Conservation (phyloP, 2,888 invertebrate species). For the Drosophila paucipuncta region DNA sequence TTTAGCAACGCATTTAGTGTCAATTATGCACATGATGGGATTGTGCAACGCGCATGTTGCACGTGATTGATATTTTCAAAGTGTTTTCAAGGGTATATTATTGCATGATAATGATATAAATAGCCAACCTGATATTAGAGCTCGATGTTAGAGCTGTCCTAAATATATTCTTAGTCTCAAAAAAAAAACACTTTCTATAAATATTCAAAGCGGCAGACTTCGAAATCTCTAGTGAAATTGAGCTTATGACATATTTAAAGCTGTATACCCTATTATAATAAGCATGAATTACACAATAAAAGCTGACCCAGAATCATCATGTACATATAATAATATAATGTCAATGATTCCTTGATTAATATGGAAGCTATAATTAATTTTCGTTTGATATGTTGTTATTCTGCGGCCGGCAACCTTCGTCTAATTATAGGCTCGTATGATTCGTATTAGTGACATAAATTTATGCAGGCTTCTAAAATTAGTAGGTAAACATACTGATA, state of each 20-base stretch:
- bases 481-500: slow-evolving; percentile 6
- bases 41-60: slow-evolving; percentile 14
- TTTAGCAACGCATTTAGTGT: slow-evolving; percentile 22
- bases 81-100: background rate
- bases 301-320: background rate
- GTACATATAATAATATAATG: background rate
- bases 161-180: background rate
- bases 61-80: slow-evolving; percentile 18
- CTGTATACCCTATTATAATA: background rate
- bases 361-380: background rate
- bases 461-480: slow-evolving; percentile 7
- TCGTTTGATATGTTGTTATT: background rate
- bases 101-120: background rate
- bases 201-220: background rate
- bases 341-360: background rate
- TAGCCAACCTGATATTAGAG: background rate
- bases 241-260: background rate
- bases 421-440: background rate
- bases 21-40: background rate
- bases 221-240: too few relatives aligned
- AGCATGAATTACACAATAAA: background rate
- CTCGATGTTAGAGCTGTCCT: background rate
- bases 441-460: background rate
- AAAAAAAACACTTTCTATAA: background rate
- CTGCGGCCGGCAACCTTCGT: background rate